Evolutionary conservation across 2,797 vertebrate genomes (phyloP).

Genomic region (Micromesistius poutassou): DNA sequence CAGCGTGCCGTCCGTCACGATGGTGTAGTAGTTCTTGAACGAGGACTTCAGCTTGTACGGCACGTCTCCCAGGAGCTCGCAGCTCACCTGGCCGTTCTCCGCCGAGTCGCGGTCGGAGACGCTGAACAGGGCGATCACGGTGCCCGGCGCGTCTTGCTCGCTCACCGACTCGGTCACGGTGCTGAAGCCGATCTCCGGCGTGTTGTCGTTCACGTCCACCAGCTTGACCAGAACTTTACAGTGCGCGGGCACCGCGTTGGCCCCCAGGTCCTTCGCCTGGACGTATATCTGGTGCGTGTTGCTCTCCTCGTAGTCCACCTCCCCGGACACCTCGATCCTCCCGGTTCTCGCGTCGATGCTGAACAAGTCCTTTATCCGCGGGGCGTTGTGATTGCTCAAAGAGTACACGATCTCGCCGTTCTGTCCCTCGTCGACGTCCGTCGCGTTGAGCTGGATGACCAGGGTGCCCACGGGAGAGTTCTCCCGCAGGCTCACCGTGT

Average conservation of each 20-base stretch:
- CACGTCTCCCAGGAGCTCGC: conserved; percentile 89
- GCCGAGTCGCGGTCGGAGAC: conserved; percentile 92
- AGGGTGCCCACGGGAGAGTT: conserved; percentile 91
- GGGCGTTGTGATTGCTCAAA: conserved; percentile 90
- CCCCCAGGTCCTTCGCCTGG: conserved; percentile 94
- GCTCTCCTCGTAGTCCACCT: conserved; percentile 96
- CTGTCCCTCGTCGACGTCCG: conserved; percentile 91
- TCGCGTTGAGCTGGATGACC: conserved; percentile 94
- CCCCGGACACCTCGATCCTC: conserved; percentile 88
- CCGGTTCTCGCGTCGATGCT: conserved; percentile 87
- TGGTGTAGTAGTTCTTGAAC: conserved; percentile 95
- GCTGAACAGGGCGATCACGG: conserved; percentile 95
- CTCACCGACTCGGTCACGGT: conserved; percentile 95
- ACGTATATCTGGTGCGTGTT: conserved; percentile 91
- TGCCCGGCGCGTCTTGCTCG: conserved; percentile 90
- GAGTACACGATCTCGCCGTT: conserved; percentile 96
- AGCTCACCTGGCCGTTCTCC: conserved; percentile 92
- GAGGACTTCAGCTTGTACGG: conserved; percentile 95
- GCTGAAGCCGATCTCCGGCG: conserved; percentile 95
- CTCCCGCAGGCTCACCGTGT: conserved; percentile 87
- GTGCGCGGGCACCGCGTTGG: conserved; percentile 95
- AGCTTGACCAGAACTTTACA: conserved; percentile 95
- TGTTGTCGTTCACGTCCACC: conserved; percentile 92
- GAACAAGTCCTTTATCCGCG: conserved; percentile 89
- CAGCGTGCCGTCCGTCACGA: conserved; percentile 89